Evolutionary conservation across 2,113 vertebrate species (phyloP).

Genomic region (Uropsilus gracilis): DNA sequence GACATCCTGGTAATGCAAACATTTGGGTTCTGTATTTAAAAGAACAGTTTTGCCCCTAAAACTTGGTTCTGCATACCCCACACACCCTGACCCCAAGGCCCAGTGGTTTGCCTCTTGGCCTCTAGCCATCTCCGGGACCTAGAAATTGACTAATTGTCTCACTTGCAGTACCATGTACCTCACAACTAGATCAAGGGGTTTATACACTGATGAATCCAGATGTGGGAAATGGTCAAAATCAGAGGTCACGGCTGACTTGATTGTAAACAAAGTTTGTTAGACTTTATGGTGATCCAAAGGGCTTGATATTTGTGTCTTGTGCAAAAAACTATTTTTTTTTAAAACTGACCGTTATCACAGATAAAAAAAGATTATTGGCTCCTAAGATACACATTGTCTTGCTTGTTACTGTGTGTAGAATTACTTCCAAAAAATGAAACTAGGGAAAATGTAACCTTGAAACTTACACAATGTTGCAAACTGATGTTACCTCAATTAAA

Average conservation of each 20-base stretch:
- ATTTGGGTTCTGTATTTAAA: slow-evolving; percentile 73
- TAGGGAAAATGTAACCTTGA: too few relatives aligned
- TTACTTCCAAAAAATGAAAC: not conserved
- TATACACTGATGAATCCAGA: slow-evolving; percentile 30
- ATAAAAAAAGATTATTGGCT: not conserved
- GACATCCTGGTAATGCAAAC: slow-evolving; percentile 76
- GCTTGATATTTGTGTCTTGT: slow-evolving; percentile 42
- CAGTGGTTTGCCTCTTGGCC: slow-evolving; percentile 64
- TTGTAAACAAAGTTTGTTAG: slow-evolving; percentile 69
- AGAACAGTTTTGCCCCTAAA: slow-evolving; percentile 43
- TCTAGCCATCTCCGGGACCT: slow-evolving; percentile 61
- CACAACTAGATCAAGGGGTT: slow-evolving; percentile 75
- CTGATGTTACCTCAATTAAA: not conserved
- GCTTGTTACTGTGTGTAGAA: not conserved
- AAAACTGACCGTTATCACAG: not conserved
- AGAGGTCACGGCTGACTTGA: slow-evolving; percentile 74
- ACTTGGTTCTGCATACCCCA: slow-evolving; percentile 59
- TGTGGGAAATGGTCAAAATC: slow-evolving; percentile 69
- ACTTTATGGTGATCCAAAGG: slow-evolving; percentile 28
- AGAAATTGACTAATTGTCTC: slow-evolving; percentile 71
- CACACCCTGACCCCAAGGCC: slow-evolving; percentile 59
- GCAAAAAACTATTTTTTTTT: not conserved
- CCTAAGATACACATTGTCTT: not conserved
- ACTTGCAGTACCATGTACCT: slow-evolving; percentile 57
- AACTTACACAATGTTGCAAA: not conserved